Percentiles rank a stretch among this genome's conserved stretches.
These are phyloP conservation scores for Bos indicus DNA, from an alignment of 2,113 vertebrate genomes.

Conservation along the genomic window DNA sequence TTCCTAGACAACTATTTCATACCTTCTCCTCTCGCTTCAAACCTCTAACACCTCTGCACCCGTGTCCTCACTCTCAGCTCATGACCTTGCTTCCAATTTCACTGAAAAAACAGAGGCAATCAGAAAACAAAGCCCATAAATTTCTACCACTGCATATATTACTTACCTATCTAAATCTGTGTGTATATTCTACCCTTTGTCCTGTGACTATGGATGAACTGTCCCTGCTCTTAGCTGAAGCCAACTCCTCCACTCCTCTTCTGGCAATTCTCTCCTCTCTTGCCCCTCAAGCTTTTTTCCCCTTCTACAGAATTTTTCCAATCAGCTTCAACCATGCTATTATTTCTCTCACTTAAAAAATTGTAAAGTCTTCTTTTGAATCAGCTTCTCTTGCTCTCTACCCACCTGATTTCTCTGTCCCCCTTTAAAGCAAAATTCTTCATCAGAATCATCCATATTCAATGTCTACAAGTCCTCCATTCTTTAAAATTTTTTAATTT, in stretches of 20 bases:
- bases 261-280: neutral
- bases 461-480: neutral
- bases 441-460: neutral
- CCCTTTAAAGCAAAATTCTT: neutral
- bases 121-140: slow-evolving; percentile 34
- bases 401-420: neutral
- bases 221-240: neutral
- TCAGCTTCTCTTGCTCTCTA: neutral
- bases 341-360: neutral
- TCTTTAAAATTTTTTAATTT: slow-evolving; percentile 4
- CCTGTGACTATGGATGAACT: neutral
- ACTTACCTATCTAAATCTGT: neutral
- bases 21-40: slow-evolving; percentile 49
- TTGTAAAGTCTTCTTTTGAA: neutral
- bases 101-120: slow-evolving; percentile 39
- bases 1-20: slow-evolving; percentile 72
- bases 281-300: neutral
- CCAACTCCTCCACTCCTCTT: neutral
- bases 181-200: neutral
- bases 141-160: neutral
- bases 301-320: neutral
- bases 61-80: slow-evolving; percentile 23
- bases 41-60: neutral
- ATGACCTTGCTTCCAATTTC: slow-evolving; percentile 54
- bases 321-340: slow-evolving; percentile 19